Percentiles rank a stretch among this genome's conserved stretches.
These are phyloP conservation scores for Brachymystax lenok DNA, from an alignment of 2,797 vertebrate genomes.

Conservation along the genomic window DNA sequence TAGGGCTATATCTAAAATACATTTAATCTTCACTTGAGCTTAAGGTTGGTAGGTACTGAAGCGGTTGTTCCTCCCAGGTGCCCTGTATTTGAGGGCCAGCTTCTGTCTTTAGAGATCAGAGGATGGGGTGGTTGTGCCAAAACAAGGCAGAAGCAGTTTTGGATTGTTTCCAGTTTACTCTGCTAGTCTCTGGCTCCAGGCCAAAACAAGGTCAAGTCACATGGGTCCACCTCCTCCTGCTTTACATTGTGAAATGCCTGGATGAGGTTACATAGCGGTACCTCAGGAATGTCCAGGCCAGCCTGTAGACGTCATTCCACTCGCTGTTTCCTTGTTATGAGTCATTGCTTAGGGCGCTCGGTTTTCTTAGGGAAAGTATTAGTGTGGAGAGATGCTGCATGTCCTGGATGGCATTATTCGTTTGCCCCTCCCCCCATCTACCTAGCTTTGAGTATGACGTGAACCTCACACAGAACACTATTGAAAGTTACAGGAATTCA, in stretches of 20 bases:
- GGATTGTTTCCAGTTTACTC: slow-evolving; percentile 12
- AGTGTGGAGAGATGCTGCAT: neutral
- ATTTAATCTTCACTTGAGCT: no score
- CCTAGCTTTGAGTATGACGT: no score
- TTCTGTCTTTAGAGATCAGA: no score
- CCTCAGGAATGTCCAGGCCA: neutral
- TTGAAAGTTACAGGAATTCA: no score
- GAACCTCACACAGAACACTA: no score
- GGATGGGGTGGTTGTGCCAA: neutral
- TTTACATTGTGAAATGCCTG: slow-evolving; percentile 9
- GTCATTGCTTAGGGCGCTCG: neutral
- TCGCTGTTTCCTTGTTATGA: neutral
- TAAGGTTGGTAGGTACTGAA: no score
- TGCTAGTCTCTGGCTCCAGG: neutral
- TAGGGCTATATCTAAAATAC: no score
- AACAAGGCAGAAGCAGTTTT: neutral
- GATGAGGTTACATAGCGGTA: slow-evolving; percentile 10
- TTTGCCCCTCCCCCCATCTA: neutral
- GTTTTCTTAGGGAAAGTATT: neutral
- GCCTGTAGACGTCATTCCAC: neutral
- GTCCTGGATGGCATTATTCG: neutral
- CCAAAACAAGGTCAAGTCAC: slow-evolving; percentile 14
- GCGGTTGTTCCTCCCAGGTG: no score
- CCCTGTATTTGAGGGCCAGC: no score
- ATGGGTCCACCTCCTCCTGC: neutral